These are phyloP conservation scores for Arctia plantaginis DNA, from an alignment of 2,888 invertebrate species.

Conservation along the genomic window DNA sequence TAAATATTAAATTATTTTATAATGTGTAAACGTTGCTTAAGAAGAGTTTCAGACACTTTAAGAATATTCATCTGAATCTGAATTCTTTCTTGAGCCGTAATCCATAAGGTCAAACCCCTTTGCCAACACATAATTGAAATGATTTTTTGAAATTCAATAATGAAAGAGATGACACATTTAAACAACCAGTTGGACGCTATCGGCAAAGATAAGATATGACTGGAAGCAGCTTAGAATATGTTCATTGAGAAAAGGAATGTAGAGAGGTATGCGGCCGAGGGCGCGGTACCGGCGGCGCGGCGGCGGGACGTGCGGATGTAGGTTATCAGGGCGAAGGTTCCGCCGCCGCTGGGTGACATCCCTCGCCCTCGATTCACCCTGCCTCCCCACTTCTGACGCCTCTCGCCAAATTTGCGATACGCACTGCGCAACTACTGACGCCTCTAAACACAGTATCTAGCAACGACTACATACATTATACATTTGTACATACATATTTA, in stretches of 20 bases:
- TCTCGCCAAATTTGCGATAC: conserved; percentile 57
- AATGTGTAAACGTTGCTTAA: neutral
- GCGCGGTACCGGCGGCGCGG: conserved; percentile 49
- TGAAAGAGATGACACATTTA: neutral
- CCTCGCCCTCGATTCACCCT: conserved; percentile 58
- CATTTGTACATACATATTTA: conserved; percentile 28
- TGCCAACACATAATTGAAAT: neutral
- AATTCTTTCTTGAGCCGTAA: neutral
- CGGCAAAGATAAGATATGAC: conserved; percentile 2
- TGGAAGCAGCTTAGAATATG: conserved; percentile 22
- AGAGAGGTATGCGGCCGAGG: conserved; percentile 36
- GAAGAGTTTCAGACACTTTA: neutral
- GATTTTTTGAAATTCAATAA: neutral
- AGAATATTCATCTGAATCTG: conserved; percentile 5
- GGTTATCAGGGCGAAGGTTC: conserved; percentile 79
- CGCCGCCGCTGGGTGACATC: conserved; percentile 54
- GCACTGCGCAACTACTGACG: conserved; percentile 58
- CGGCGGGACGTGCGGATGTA: conserved; percentile 65
- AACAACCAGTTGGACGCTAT: neutral
- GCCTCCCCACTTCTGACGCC: conserved; percentile 51
- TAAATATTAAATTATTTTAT: neutral
- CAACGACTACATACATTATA: conserved; percentile 33
- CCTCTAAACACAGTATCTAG: conserved; percentile 22
- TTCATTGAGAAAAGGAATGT: conserved; percentile 37
- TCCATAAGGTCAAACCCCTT: conserved; percentile 14